A percentile compares a stretch with the other conserved stretches of the same genome.
These are phyloP conservation scores for Altica lythri DNA, from an alignment of 2,888 invertebrate species.

Conservation along the genomic window DNA sequence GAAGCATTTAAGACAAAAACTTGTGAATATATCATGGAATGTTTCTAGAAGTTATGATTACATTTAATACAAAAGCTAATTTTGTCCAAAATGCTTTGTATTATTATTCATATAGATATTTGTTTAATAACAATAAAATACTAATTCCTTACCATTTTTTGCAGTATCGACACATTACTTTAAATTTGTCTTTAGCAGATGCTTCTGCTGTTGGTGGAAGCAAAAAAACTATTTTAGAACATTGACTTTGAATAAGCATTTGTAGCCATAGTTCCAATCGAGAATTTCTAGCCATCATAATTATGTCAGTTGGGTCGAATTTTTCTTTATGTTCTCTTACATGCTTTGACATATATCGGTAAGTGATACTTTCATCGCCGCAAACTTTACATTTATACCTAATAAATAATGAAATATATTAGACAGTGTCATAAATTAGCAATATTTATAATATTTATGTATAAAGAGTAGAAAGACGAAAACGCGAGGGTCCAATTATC, in stretches of 20 bases:
- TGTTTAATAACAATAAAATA: background rate
- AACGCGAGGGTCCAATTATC: too few relatives aligned
- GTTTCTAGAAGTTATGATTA: too few relatives aligned
- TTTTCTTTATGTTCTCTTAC: slow-evolving; percentile 56
- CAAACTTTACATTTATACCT: slow-evolving; percentile 68
- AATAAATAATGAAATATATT: slow-evolving; percentile 38
- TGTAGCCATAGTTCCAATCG: slow-evolving; percentile 46
- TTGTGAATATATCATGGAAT: too few relatives aligned
- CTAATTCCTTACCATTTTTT: slow-evolving; percentile 36
- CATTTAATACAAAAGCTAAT: too few relatives aligned
- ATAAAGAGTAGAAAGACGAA: too few relatives aligned
- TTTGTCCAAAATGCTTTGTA: too few relatives aligned
- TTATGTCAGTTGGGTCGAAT: slow-evolving; percentile 30
- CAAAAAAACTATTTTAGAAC: slow-evolving; percentile 31
- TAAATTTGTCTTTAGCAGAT: slow-evolving; percentile 6
- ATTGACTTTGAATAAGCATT: slow-evolving; percentile 44
- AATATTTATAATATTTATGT: too few relatives aligned
- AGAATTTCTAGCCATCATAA: slow-evolving; percentile 35
- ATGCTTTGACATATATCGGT: slow-evolving; percentile 62
- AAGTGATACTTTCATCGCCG: slow-evolving; percentile 63
- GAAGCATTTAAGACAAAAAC: too few relatives aligned
- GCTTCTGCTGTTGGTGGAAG: slow-evolving; percentile 24
- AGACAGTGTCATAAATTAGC: background rate
- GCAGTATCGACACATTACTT: slow-evolving; percentile 29
- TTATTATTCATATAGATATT: too few relatives aligned